Evolutionary conservation across 2,797 vertebrate species (phyloP), one percentile per base, ranked within the genome.

Genomic region (Rhinophrynus dorsalis): DNA sequence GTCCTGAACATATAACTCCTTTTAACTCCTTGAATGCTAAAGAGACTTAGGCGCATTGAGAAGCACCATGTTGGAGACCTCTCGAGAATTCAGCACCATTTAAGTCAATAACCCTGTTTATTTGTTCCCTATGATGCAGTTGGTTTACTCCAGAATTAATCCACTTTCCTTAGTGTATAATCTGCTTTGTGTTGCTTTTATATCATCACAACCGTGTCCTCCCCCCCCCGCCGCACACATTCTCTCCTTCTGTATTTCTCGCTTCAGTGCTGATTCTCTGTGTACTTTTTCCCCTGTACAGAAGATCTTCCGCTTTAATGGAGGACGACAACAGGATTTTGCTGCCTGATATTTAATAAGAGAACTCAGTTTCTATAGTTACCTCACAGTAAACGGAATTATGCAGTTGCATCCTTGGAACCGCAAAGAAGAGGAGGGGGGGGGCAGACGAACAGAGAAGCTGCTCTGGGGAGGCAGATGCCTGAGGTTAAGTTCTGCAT

Each of bases 321-420:
- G 27, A 40, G 50, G 26, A 44, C 38, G 33, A 57, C 42, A 57
- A 11, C 38, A 52, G 40, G 29, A 67, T 42, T 57, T 67, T 48
- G 38, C 45, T 47, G 64, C 44, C 11, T 68, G 65, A 10, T 75
- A 4, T 65, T 75, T 57, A 64, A 44, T 69, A 71, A 32, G 54
- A 54, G 68, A 74, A 12, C 38, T 7, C 2, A 6, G 3, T 81
- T 71, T 68, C 83, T 76, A 78, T 77, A 80, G 79, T 68, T 79
- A 78, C 42, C 2, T 37, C 55, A 50, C 75, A 64, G 15, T 37
- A 63, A 60, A 63, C 52, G 60, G 66, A 75, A 71, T 65, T 29
- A 45, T 32, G 40, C 52, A 10, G 52, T n/a, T 27, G 51, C 37
- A 55, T 37, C 38, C 52, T 57, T 20, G 30, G 52, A 67, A 29